Percentiles rank a stretch among this genome's conserved stretches.
phyloP scores from a whole-genome alignment of 2,797 vertebrate species.

The Alauda arvensis region DNA sequence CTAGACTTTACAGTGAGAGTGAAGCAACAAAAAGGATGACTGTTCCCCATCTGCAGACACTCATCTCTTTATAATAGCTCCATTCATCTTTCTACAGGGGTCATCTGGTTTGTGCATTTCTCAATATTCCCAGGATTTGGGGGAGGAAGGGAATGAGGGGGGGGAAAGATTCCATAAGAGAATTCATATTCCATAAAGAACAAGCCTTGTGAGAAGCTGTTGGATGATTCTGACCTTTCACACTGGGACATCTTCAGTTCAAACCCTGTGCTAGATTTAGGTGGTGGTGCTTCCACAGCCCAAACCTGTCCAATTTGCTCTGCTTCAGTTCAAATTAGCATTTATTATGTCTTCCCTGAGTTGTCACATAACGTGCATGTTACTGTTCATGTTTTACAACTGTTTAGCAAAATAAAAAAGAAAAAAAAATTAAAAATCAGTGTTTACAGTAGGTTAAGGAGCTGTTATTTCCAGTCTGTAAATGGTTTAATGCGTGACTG shows the following conservation, averaged over 20 bases:
- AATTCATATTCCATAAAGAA: background rate
- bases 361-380: background rate
- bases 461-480: background rate
- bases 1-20: background rate
- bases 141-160: background rate
- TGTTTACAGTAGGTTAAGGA: background rate
- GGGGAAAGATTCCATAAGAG: background rate
- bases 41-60: background rate
- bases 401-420: background rate
- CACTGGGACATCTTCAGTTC: background rate
- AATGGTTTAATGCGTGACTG: background rate
- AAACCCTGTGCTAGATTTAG: background rate
- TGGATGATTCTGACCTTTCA: background rate
- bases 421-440: too few relatives aligned
- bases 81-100: background rate
- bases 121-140: background rate
- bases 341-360: background rate
- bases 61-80: constrained; percentile 4
- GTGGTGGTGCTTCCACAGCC: background rate
- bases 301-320: background rate
- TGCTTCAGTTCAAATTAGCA: background rate
- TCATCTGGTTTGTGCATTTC: background rate
- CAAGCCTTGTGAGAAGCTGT: background rate
- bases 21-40: background rate
- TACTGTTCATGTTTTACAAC: background rate